phyloP scores from a whole-genome alignment of 2,797 vertebrate genomes.

The Macroramphosus scolopax region DNA sequence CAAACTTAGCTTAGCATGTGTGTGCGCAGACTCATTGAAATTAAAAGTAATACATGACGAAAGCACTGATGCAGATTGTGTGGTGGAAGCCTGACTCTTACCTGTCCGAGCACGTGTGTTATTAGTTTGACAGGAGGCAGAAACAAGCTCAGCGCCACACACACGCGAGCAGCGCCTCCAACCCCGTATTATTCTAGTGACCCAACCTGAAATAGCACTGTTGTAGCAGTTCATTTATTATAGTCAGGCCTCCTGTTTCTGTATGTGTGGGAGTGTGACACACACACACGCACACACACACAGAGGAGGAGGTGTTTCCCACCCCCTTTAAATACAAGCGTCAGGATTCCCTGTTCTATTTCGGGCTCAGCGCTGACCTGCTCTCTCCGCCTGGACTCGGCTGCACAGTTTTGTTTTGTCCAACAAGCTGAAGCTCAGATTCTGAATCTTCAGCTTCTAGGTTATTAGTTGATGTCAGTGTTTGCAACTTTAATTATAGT shows the following conservation, averaged over 20 bases:
- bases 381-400: slow-evolving; percentile 5
- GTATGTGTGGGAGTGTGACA: slow-evolving; percentile 29
- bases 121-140: slow-evolving; percentile 52
- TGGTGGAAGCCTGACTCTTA: slow-evolving; percentile 1
- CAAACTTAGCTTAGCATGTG: too few species aligned
- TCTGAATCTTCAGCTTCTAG: too few species aligned
- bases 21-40: too few species aligned
- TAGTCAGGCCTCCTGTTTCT: slow-evolving; percentile 39
- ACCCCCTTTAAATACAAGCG: slow-evolving; percentile 46
- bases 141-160: slow-evolving; percentile 49
- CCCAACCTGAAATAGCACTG: slow-evolving; percentile 66
- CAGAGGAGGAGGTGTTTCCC: slow-evolving; percentile 51
- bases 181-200: slow-evolving; percentile 63
- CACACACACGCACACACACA: slow-evolving; percentile 10
- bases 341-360: slow-evolving; percentile 66
- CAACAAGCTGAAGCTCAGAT: not conserved
- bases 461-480: too few species aligned
- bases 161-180: slow-evolving; percentile 37
- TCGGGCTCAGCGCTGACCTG: slow-evolving; percentile 20
- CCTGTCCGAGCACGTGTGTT: slow-evolving; percentile 10
- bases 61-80: slow-evolving; percentile 1
- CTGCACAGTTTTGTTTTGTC: slow-evolving; percentile 5
- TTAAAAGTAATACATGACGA: too few species aligned
- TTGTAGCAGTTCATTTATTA: slow-evolving; percentile 72
- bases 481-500: too few species aligned